phyloP scores from a whole-genome alignment of 2,888 invertebrate genomes.

The Xylophagus ater region DNA sequence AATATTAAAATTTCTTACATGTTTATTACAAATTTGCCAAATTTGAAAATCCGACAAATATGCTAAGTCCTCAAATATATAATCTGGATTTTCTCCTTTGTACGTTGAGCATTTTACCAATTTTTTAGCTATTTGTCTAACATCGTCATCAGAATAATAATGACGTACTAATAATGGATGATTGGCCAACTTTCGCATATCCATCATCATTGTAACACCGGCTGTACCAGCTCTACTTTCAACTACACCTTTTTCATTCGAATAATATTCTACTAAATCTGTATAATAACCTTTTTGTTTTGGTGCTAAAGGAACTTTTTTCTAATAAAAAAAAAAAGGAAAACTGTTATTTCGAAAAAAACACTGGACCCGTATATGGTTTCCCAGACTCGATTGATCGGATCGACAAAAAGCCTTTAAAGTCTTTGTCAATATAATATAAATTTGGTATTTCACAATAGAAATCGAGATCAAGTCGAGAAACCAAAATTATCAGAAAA shows the following conservation, averaged over 20 bases:
- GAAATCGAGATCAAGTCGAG: too few relatives aligned
- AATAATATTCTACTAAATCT: slow-evolving; percentile 56
- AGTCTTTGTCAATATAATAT: too few relatives aligned
- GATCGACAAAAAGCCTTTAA: too few relatives aligned
- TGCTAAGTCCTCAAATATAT: slow-evolving; percentile 76
- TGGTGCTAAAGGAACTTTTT: slow-evolving; percentile 53
- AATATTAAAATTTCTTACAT: slow-evolving; percentile 41
- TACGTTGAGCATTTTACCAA: slow-evolving; percentile 56
- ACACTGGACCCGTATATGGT: too few relatives aligned
- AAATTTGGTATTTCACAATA: too few relatives aligned
- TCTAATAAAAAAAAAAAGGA: slow-evolving; percentile 21
- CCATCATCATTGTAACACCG: slow-evolving; percentile 79
- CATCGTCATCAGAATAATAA: slow-evolving; percentile 54
- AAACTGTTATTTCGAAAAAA: neutral
- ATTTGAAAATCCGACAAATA: slow-evolving; percentile 89
- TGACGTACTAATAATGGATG: slow-evolving; percentile 78
- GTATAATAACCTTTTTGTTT: slow-evolving; percentile 67
- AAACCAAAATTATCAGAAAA: neutral
- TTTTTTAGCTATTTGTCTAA: slow-evolving; percentile 55
- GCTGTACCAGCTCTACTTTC: slow-evolving; percentile 47
- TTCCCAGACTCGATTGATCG: too few relatives aligned
- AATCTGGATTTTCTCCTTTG: slow-evolving; percentile 64
- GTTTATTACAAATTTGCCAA: slow-evolving; percentile 59
- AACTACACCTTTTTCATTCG: slow-evolving; percentile 49
- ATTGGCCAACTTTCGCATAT: slow-evolving; percentile 86